Percentiles rank a stretch among this genome's conserved stretches.
These are phyloP conservation scores for Mus pahari DNA, from an alignment of 2,113 vertebrate species.

Conservation along the genomic window DNA sequence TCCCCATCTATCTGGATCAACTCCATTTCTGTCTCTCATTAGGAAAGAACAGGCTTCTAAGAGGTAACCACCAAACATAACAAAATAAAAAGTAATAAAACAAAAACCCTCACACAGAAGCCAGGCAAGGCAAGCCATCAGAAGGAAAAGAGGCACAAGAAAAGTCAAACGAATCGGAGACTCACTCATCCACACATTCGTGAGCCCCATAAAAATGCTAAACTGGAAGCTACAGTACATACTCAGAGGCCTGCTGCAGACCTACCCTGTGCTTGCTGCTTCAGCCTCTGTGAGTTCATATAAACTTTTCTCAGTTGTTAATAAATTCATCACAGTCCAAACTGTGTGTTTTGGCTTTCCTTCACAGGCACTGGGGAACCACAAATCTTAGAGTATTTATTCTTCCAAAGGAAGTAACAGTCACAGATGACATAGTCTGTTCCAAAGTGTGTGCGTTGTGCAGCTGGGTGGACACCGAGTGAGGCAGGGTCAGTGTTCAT, in stretches of 20 bases:
- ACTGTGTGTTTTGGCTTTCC: constrained; percentile 31
- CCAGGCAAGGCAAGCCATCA: not conserved
- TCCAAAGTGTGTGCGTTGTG: not conserved
- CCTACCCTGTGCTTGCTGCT: not conserved
- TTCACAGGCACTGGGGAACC: constrained; percentile 15
- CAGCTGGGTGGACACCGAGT: not conserved
- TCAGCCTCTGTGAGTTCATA: not conserved
- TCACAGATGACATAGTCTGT: not conserved
- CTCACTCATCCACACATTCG: not conserved
- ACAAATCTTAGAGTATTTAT: constrained; percentile 46
- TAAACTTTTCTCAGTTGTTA: not conserved
- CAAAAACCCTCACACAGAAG: not conserved
- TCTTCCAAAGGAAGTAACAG: constrained; percentile 21
- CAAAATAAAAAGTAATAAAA: not conserved
- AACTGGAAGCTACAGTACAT: not conserved
- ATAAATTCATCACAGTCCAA: constrained; percentile 28
- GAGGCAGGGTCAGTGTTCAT: not conserved
- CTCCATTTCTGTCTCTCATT: not conserved
- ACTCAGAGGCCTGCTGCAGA: not conserved
- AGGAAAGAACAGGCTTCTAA: not conserved
- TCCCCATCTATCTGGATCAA: not conserved
- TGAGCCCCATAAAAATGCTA: not conserved
- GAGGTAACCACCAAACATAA: not conserved
- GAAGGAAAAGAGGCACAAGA: not conserved
- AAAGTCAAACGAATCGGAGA: not conserved